Evolutionary conservation across 2,113 vertebrate genomes (phyloP).

Genomic region (Ascaphus truei): DNA sequence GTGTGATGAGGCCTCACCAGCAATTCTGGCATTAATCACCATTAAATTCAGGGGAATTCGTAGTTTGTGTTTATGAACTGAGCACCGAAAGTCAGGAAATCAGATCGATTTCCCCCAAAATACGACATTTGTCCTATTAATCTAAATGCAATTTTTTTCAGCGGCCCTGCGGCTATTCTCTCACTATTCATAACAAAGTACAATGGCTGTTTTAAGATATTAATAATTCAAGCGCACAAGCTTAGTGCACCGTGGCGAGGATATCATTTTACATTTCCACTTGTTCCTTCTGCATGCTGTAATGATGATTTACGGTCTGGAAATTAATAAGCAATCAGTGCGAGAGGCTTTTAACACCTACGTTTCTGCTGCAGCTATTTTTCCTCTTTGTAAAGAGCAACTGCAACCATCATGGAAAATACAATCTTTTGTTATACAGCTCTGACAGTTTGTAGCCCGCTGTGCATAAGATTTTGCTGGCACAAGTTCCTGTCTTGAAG

Average conservation of each 20-base stretch:
- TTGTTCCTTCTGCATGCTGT: neutral
- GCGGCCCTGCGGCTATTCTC: neutral
- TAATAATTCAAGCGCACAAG: constrained; percentile 3
- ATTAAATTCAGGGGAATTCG: neutral
- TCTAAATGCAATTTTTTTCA: constrained; percentile 18
- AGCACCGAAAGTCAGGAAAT: neutral
- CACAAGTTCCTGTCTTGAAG: too few relatives aligned
- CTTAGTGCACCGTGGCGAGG: neutral
- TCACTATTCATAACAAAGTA: neutral
- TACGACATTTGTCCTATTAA: neutral
- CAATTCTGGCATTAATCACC: neutral
- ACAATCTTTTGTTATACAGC: too few relatives aligned
- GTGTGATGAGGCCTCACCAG: neutral
- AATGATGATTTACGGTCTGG: constrained; percentile 2
- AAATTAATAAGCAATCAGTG: constrained; percentile 10
- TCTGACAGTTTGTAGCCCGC: too few relatives aligned
- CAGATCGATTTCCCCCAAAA: neutral
- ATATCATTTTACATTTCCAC: constrained; percentile 1
- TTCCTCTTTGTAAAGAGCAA: too few relatives aligned
- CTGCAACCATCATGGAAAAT: too few relatives aligned
- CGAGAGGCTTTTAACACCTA: neutral
- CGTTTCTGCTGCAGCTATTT: neutral
- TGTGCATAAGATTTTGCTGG: too few relatives aligned
- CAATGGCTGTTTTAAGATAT: neutral
- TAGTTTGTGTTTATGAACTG: neutral